Conservation (phyloP, 2,797 vertebrate species). For the Pyrocephalus nanus region DNA sequence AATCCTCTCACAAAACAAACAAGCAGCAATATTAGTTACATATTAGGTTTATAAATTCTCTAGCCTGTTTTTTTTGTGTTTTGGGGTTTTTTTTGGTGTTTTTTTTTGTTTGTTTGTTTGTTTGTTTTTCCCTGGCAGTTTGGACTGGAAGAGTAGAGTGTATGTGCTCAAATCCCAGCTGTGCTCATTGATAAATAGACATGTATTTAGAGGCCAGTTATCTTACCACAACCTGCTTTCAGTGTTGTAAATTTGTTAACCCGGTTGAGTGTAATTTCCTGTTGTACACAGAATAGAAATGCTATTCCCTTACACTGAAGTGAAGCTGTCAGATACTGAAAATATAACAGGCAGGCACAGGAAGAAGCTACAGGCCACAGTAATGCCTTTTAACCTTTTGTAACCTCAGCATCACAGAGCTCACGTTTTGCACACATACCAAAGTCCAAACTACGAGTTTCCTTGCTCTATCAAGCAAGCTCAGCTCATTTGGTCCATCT, state of each 20-base stretch:
- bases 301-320: not conserved
- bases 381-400: not conserved
- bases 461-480: not conserved
- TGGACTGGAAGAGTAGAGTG: not conserved
- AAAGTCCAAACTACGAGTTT: not conserved
- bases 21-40: not conserved
- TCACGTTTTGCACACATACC: not conserved
- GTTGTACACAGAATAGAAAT: rapidly evolving
- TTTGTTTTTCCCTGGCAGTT: not conserved
- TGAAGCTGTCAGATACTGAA: not conserved
- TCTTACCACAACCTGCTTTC: not conserved
- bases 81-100: not conserved
- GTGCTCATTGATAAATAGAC: not conserved
- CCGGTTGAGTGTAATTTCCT: not conserved
- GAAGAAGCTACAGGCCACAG: not conserved
- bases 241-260: not conserved
- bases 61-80: not conserved
- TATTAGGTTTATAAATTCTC: not conserved
- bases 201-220: not conserved
- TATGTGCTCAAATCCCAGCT: not conserved
- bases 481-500: not conserved
- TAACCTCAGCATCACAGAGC: not conserved
- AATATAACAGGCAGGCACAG: not conserved
- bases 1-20: not conserved
- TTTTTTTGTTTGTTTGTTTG: not conserved